Evolutionary conservation across 2,797 vertebrate genomes (phyloP), one percentile per base, ranked within the genome.

Genomic region (Furcifer pardalis): DNA sequence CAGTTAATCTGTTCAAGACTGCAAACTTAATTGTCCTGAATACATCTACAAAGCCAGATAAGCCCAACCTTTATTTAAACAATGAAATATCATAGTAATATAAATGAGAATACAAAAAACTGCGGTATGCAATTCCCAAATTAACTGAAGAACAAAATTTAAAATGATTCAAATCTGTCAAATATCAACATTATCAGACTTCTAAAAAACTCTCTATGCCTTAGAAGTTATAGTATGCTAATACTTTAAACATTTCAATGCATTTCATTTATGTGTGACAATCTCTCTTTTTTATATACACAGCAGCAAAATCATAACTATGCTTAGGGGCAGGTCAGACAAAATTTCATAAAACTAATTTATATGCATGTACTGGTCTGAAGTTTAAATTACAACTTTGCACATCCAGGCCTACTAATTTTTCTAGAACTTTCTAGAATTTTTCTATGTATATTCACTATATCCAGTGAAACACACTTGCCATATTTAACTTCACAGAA

Each of bases 71-170:
- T 56, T 66, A 86, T 80, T 79, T 90, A 44, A 73, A 89, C 89
- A 91, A 92, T 92, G 86, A 90, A 60, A 62, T 91, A 83, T 77
- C 81, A 42, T 59, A 84, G 52, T 13, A 83, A 71, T 90, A 90
- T 84, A 85, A 91, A 90, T 89, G 86, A 90, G 92, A 94, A 91
- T 27, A 78, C 87, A 94, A 87, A 71, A 89, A 88, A 78, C 73
- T 1, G 79, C 91, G 88, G 46, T 7, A 46, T n/a, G 82, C 37
- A 90, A 88, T 35, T 90, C 88, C 88, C 74, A 77, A 82, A 79
- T 59, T 62, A 85, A 44, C 68, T 23, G 37, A 66, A 79, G 79
- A n/a, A 13, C 71, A 59, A 81, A 46, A 32, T 35, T 23, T 63
- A 83, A 90, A 83, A 84, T 89, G 83, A 86, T 49, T 75, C 79